Percentiles rank a stretch among this genome's conserved stretches.
Conservation (phyloP, 2,888 invertebrate genomes). For the Entomobrya multifasciata region DNA sequence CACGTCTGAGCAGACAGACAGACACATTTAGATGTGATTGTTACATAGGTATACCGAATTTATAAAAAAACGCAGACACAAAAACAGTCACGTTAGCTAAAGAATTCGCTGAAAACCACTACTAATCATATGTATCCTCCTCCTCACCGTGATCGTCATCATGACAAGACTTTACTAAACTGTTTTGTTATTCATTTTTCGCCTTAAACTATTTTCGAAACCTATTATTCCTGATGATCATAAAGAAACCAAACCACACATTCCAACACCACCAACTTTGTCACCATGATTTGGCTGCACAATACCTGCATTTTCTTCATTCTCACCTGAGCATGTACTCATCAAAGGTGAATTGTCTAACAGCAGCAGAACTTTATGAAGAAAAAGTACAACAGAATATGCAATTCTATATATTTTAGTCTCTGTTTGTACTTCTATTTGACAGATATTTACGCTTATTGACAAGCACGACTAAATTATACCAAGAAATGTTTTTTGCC, state of each 20-base stretch:
- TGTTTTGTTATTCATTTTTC: neutral
- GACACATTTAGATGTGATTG: neutral
- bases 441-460: slow-evolving; percentile 44
- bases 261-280: neutral
- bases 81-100: too few species aligned
- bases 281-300: slow-evolving; percentile 1
- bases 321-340: neutral
- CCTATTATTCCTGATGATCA: neutral
- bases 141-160: neutral
- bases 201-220: slow-evolving; percentile 25
- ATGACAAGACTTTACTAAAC: slow-evolving; percentile 24
- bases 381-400: neutral
- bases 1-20: neutral
- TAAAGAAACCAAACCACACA: slow-evolving; percentile 6
- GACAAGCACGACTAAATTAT: slow-evolving; percentile 31
- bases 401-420: neutral
- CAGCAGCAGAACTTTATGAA: neutral
- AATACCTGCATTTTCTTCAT: neutral
- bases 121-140: neutral
- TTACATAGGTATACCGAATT: neutral
- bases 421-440: neutral
- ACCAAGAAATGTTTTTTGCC: slow-evolving; percentile 21
- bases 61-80: slow-evolving; percentile 1
- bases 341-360: too few species aligned
- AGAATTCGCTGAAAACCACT: too few species aligned